Conservation (phyloP, 1,140 invertebrate species). For the Mya arenaria region DNA sequence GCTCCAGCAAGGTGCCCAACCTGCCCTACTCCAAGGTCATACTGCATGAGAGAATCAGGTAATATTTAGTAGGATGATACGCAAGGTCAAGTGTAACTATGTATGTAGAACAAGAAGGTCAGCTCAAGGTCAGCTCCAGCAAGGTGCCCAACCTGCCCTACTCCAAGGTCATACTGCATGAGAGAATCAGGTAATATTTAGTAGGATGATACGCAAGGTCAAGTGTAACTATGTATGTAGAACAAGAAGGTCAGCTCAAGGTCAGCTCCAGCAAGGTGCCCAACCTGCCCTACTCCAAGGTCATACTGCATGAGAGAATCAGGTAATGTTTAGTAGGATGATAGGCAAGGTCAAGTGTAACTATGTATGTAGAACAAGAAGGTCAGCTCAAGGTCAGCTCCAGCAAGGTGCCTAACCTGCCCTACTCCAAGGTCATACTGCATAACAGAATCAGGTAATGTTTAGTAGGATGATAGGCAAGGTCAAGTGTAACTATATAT, state of each 20-base stretch:
- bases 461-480: no score
- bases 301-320: constrained; percentile 77
- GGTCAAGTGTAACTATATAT: no score
- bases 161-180: constrained; percentile 77
- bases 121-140: constrained; percentile 69
- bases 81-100: no score
- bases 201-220: no score
- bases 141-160: constrained; percentile 79
- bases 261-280: constrained; percentile 69
- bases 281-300: constrained; percentile 79
- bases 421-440: constrained; percentile 79
- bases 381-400: constrained; percentile 71
- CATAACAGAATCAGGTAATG: constrained; percentile 77
- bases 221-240: no score
- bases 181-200: constrained; percentile 79
- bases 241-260: constrained; percentile 79
- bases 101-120: constrained; percentile 80
- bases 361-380: constrained; percentile 81
- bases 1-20: constrained; percentile 73
- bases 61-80: no score
- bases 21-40: constrained; percentile 79
- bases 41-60: constrained; percentile 79
- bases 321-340: no score
- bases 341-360: no score
- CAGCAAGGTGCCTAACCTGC: constrained; percentile 76